phyloP scores from a whole-genome alignment of 2,888 invertebrate species.

The Eristalis intricaria region DNA sequence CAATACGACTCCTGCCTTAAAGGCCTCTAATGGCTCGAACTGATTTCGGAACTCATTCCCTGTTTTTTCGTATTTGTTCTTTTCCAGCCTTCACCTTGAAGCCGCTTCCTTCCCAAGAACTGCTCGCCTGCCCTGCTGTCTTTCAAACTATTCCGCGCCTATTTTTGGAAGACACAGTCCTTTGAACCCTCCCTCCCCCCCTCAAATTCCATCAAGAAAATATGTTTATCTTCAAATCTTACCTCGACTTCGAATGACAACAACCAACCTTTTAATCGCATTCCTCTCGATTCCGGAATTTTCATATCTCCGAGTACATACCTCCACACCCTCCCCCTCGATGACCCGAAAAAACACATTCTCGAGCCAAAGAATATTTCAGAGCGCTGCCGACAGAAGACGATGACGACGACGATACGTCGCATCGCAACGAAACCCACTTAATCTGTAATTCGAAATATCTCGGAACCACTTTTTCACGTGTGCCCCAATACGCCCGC shows the following conservation, averaged over 20 bases:
- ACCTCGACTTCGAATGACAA: background rate
- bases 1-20: too few species aligned
- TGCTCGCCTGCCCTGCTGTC: background rate
- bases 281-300: background rate
- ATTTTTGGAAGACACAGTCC: background rate
- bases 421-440: constrained; percentile 1
- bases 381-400: background rate
- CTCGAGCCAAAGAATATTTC: background rate
- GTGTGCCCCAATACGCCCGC: background rate
- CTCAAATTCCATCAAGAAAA: background rate
- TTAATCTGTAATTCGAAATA: constrained; percentile 28
- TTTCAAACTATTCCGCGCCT: background rate
- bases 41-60: too few species aligned
- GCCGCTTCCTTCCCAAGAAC: too few species aligned
- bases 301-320: background rate
- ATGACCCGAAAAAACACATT: background rate
- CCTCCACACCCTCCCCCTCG: background rate
- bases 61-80: too few species aligned
- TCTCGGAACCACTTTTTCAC: constrained; percentile 36
- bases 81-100: too few species aligned
- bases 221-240: background rate
- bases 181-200: background rate
- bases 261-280: background rate
- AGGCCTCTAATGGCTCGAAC: too few species aligned
- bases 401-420: background rate